Conservation (phyloP, 2,888 invertebrate genomes). For the Parnassius smintheus region DNA sequence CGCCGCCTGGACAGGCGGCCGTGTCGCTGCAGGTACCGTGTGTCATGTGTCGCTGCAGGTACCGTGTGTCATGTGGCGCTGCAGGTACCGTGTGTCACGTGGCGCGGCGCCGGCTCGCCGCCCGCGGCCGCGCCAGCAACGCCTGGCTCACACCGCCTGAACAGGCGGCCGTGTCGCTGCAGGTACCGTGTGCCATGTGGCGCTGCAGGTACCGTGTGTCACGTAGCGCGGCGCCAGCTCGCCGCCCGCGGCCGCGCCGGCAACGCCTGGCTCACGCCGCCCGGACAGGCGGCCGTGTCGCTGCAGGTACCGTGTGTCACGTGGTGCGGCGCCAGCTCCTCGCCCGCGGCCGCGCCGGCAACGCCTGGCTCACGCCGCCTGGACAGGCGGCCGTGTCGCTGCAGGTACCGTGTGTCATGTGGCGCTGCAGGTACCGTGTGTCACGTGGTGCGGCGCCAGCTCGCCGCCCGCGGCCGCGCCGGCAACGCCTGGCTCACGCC, state of each 20-base stretch:
- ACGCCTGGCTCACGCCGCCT: no score
- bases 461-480: neutral
- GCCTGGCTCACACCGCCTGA: no score
- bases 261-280: conserved; percentile 94
- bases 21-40: neutral
- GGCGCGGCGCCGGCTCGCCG: conserved; percentile 58
- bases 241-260: conserved; percentile 83
- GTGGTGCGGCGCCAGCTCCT: no score
- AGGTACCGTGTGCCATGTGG: neutral
- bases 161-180: neutral
- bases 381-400: neutral
- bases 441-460: neutral
- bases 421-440: conserved; percentile 83
- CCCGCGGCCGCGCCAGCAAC: no score
- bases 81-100: conserved; percentile 81
- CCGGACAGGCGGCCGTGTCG: conserved; percentile 95
- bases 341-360: no score
- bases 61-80: conserved; percentile 45
- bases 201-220: conserved; percentile 83
- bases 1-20: neutral
- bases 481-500: no score
- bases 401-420: neutral
- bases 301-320: conserved; percentile 83
- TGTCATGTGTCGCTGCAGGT: conserved; percentile 90
- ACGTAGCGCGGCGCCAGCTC: no score